Conservation (phyloP, 2,113 vertebrate genomes). For the Smithornis capensis region DNA sequence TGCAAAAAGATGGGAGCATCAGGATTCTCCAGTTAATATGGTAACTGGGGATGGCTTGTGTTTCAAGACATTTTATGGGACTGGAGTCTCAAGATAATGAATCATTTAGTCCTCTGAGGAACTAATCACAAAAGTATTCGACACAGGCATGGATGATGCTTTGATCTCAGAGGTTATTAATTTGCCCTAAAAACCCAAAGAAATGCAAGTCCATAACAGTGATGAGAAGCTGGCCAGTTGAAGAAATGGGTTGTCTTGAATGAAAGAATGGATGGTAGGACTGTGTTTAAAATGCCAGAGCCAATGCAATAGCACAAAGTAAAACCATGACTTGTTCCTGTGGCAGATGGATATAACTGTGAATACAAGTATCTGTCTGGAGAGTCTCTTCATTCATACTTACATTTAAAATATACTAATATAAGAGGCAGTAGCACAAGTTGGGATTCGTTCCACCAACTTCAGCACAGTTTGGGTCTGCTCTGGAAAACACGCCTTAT, state of each 20-base stretch:
- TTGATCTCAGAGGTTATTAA: neutral
- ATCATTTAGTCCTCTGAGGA: neutral
- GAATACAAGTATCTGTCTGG: neutral
- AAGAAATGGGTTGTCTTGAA: neutral
- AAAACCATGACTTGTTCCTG: neutral
- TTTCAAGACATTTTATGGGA: neutral
- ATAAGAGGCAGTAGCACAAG: neutral
- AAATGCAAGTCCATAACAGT: neutral
- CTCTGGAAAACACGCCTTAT: neutral
- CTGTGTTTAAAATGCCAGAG: neutral
- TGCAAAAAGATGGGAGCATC: neutral
- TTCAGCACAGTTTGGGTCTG: neutral
- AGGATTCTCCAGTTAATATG: neutral
- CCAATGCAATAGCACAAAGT: neutral
- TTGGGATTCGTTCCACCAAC: neutral
- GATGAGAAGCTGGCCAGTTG: neutral
- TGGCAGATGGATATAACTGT: neutral
- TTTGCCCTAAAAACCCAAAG: neutral
- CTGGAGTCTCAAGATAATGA: neutral
- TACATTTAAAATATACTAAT: neutral
- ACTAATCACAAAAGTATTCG: neutral
- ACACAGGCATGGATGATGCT: neutral
- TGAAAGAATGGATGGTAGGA: neutral
- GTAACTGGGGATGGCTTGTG: neutral
- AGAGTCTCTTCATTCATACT: neutral